These are phyloP conservation scores for Drosophila imparisetae DNA, from an alignment of 2,888 invertebrate species.

Conservation along the genomic window DNA sequence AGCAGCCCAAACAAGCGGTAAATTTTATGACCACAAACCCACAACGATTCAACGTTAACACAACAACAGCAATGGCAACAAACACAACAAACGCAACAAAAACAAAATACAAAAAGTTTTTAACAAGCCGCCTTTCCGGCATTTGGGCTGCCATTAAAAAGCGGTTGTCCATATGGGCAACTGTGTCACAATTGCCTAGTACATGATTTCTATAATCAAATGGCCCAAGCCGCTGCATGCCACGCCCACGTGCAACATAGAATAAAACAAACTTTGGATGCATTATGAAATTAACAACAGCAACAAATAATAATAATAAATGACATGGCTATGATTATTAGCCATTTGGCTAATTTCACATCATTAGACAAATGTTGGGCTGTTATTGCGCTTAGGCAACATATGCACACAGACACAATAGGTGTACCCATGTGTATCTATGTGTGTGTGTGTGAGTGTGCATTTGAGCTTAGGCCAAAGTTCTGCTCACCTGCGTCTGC, in stretches of 20 bases:
- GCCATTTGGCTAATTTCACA: constrained; percentile 58
- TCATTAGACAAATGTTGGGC: constrained; percentile 53
- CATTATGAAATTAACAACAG: constrained; percentile 33
- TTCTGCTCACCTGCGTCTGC: constrained; percentile 24
- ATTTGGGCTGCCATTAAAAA: constrained; percentile 22
- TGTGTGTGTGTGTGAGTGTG: constrained; percentile 5
- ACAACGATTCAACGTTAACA: constrained; percentile 47
- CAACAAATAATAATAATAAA: constrained; percentile 20
- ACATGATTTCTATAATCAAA: constrained; percentile 64
- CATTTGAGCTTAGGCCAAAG: constrained; percentile 7
- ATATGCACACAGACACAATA: background rate
- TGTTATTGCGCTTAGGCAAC: constrained; percentile 24
- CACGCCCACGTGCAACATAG: constrained; percentile 41
- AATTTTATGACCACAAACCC: constrained; percentile 70
- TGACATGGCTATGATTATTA: constrained; percentile 45
- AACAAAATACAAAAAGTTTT: constrained; percentile 53
- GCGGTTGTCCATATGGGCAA: constrained; percentile 51
- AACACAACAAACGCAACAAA: constrained; percentile 16
- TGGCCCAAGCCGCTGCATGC: constrained; percentile 37
- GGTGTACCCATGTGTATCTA: background rate
- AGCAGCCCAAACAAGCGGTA: constrained; percentile 67
- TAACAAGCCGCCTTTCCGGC: constrained; percentile 71
- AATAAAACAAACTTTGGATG: constrained; percentile 31
- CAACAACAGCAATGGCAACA: constrained; percentile 19
- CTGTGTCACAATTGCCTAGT: constrained; percentile 68